phyloP scores from a whole-genome alignment of 1,140 invertebrate genomes.

The Aricia agestis region DNA sequence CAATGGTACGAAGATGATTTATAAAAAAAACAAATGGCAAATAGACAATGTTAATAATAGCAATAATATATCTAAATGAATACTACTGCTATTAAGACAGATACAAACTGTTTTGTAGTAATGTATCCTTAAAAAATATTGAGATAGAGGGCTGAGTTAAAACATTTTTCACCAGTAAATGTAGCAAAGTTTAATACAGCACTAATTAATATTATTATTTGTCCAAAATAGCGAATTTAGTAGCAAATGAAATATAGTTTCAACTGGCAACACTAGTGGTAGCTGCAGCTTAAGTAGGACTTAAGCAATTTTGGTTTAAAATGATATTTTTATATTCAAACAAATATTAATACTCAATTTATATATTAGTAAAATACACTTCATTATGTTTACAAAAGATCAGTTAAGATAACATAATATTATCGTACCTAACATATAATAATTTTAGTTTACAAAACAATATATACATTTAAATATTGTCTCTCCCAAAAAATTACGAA shows the following conservation, averaged over 20 bases:
- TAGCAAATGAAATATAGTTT: too few relatives aligned
- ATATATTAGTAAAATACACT: background rate
- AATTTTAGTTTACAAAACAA: background rate
- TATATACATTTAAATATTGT: background rate
- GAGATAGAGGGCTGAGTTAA: too few relatives aligned
- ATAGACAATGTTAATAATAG: too few relatives aligned
- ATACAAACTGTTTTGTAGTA: too few relatives aligned
- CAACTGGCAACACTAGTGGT: background rate
- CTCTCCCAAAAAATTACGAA: background rate
- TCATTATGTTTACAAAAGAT: background rate
- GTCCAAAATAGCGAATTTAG: too few relatives aligned
- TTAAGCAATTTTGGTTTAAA: background rate
- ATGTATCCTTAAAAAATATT: too few relatives aligned
- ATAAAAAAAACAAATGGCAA: background rate
- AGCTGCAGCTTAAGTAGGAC: background rate
- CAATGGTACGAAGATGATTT: constrained; percentile 19
- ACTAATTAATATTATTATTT: too few relatives aligned
- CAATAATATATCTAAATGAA: background rate
- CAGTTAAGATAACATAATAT: background rate
- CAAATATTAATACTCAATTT: background rate
- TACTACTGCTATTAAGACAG: background rate
- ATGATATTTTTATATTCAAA: background rate
- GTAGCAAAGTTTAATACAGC: too few relatives aligned
- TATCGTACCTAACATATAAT: background rate
- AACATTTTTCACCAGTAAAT: too few relatives aligned